phyloP scores from a whole-genome alignment of 2,113 vertebrate genomes.

The Hystrix cristata region DNA sequence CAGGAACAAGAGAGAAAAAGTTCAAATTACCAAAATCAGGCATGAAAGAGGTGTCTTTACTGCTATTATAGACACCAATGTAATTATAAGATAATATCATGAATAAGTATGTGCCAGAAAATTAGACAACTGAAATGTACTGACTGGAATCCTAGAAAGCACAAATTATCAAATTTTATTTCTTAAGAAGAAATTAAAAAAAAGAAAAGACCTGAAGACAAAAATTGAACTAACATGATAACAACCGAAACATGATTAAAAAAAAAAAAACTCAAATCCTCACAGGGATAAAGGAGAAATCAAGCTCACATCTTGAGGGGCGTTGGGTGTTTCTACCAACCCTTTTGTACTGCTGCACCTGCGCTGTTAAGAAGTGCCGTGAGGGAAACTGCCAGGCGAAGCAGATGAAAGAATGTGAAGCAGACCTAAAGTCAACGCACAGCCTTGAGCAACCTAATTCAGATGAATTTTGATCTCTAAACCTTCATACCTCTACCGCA shows the following conservation, averaged over 20 bases:
- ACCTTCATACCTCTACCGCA: no score
- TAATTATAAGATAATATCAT: not conserved
- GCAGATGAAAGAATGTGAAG: not conserved
- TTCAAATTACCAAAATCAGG: not conserved
- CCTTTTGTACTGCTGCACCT: not conserved
- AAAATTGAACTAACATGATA: not conserved
- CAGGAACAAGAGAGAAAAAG: not conserved
- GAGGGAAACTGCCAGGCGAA: not conserved
- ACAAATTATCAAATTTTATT: not conserved
- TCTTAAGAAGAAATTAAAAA: not conserved
- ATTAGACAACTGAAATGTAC: not conserved
- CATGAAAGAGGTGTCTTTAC: not conserved
- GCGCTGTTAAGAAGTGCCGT: not conserved
- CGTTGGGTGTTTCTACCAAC: not conserved
- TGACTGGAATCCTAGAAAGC: not conserved
- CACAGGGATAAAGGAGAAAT: not conserved
- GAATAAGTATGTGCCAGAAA: not conserved
- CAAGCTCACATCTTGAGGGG: not conserved
- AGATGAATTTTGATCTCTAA: no score
- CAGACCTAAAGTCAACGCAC: not conserved
- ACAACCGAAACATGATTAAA: not conserved
- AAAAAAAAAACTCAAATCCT: not conserved
- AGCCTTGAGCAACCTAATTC: not conserved
- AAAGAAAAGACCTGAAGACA: not conserved
- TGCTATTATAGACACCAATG: not conserved